Percentiles rank a stretch among this genome's conserved stretches.
phyloP scores from a whole-genome alignment of 2,113 vertebrate species.

The Zootoca vivipara region DNA sequence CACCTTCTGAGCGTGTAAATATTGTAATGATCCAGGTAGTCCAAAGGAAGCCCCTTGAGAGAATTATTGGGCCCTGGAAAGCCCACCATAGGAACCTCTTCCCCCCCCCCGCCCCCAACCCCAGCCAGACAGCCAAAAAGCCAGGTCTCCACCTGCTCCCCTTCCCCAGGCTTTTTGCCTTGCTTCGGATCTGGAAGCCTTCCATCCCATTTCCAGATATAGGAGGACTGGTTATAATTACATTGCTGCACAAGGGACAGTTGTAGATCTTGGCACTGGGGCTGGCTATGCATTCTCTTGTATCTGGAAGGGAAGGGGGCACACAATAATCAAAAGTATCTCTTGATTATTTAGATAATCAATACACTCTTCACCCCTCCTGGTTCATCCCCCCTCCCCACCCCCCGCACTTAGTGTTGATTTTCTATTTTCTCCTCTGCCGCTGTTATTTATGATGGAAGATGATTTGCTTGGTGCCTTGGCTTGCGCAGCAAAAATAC shows the following conservation, averaged over 20 bases:
- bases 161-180: neutral
- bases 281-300: neutral
- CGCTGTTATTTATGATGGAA: conserved; percentile 24
- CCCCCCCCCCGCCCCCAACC: neutral
- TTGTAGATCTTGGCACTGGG: neutral
- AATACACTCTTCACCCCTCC: neutral
- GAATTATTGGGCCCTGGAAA: neutral
- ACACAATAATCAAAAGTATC: neutral
- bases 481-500: conserved; percentile 11
- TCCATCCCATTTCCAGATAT: neutral
- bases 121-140: neutral
- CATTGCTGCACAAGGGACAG: neutral
- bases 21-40: neutral
- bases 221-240: neutral
- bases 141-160: neutral
- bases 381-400: neutral
- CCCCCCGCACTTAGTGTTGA: neutral
- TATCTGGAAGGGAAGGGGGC: too few relatives aligned
- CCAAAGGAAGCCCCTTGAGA: neutral
- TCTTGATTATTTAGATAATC: conserved; percentile 2
- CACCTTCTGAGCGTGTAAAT: conserved; percentile 5
- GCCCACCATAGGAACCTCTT: neutral
- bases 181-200: neutral
- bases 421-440: conserved; percentile 29
- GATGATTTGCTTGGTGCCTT: neutral